Evolutionary conservation across 2,113 vertebrate genomes (phyloP).

Genomic region (Pantherophis guttatus): DNA sequence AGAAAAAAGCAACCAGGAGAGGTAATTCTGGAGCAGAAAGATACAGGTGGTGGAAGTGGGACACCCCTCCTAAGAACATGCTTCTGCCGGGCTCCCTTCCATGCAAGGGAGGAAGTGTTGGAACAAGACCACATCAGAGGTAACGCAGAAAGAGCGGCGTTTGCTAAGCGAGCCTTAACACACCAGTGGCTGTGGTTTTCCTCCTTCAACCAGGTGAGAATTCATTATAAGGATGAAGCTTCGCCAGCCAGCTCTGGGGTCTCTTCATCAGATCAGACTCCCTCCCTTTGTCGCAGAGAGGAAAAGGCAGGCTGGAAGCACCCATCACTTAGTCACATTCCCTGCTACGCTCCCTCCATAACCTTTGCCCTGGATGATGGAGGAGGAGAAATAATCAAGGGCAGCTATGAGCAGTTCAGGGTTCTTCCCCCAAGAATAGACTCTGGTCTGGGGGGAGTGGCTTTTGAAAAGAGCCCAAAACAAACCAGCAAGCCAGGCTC

Average conservation of each 20-base stretch:
- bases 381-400: too few relatives aligned
- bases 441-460: constrained; percentile 6
- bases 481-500: neutral
- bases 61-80: neutral
- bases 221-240: neutral
- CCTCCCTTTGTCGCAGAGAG: neutral
- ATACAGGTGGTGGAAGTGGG: neutral
- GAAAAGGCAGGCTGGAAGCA: neutral
- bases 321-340: neutral
- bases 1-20: neutral
- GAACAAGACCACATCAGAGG: neutral
- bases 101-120: neutral
- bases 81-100: neutral
- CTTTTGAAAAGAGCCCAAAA: neutral
- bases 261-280: neutral
- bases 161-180: neutral
- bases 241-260: neutral
- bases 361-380: neutral
- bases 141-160: neutral
- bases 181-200: neutral
- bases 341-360: neutral
- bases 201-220: neutral
- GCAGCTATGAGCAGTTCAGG: neutral
- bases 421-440: neutral
- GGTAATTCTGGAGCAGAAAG: neutral